A percentile compares a stretch with the other conserved stretches of the same genome.
phyloP scores from a whole-genome alignment of 2,113 vertebrate genomes.

The Lophotis ruficrista region DNA sequence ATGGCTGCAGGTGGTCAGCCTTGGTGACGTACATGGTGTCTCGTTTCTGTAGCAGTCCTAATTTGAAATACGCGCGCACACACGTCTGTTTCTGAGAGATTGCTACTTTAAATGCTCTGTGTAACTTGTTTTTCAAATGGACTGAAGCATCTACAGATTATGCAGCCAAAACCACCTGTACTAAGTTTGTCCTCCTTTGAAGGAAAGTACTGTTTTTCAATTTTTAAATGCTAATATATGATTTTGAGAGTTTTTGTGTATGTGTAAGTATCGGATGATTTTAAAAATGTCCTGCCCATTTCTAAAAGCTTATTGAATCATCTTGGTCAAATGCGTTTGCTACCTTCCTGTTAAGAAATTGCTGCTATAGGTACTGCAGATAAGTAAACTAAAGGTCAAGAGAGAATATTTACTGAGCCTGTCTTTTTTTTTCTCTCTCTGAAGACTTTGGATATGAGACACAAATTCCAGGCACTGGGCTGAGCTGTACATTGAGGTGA shows the following conservation, averaged over 20 bases:
- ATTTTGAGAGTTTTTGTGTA: rapidly evolving
- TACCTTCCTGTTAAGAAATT: background rate
- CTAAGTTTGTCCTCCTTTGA: background rate
- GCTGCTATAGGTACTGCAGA: background rate
- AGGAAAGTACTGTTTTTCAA: background rate
- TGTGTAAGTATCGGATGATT: rapidly evolving
- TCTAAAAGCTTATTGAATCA: background rate
- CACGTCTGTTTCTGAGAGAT: rapidly evolving
- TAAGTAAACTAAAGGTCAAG: background rate
- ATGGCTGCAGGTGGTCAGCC: background rate
- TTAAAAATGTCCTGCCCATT: background rate
- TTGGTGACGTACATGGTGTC: rapidly evolving
- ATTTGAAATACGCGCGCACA: rapidly evolving
- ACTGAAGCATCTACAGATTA: background rate
- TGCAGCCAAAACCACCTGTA: background rate
- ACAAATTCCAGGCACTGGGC: background rate
- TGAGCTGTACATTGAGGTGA: background rate
- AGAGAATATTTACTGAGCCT: background rate
- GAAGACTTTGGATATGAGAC: background rate
- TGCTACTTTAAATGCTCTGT: rapidly evolving
- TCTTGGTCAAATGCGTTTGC: background rate
- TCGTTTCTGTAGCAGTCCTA: rapidly evolving
- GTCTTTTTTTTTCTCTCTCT: background rate
- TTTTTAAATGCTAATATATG: background rate
- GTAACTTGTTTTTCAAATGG: background rate